Base-by-base conservation (phyloP, 1,140 invertebrate species). In the Bradynema listronoti region DNA sequence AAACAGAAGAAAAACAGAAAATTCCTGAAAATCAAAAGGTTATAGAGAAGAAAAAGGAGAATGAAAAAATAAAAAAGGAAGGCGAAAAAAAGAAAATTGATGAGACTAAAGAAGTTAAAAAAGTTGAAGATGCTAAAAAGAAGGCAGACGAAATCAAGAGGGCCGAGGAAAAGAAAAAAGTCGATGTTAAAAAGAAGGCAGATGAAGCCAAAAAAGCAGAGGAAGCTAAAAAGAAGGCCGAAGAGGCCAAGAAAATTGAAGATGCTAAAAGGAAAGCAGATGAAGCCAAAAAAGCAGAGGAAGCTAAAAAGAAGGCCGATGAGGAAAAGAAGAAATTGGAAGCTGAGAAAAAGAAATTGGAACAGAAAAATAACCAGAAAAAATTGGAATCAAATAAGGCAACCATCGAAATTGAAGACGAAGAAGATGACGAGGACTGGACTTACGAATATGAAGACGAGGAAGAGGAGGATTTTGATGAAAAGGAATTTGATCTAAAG, bases 271-370 rank as follows among this genome's bases (percentile, higher is more conserved):
- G 19, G 19, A 7, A 9, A 9, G 19, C n/a, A 9, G 25, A 7
- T 19, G 45, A 19, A 7, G 45, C 7, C 7, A 19, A 47, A 47
- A 19, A 47, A 19, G 7, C 19, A n/a, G 45, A 47, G 25, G 45
- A 47, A 24, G 7, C 45, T 29, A 2, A 32, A 54, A 54, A n/a
- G n/a, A n/a, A n/a, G n/a, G n/a, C n/a, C n/a, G n/a, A n/a, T n/a
- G n/a, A n/a, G n/a, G n/a, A n/a, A n/a, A n/a, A n/a, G n/a, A 59
- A 29, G 29, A 58, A 39, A 3, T 33, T 9, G 4, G 39, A 58
- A 30, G 16, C n/a, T 9, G 55, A 47, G 24, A 3, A 47, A 16
- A 41, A 56, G 33, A 25, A 46, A 14, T n/a, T 41, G n/a, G 19
- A 57, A 56, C 11, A 57, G 19, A 24, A 56, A n/a, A n/a, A n/a